These are phyloP conservation scores for Athene cunicularia DNA, from an alignment of 2,113 vertebrate genomes.

Conservation along the genomic window DNA sequence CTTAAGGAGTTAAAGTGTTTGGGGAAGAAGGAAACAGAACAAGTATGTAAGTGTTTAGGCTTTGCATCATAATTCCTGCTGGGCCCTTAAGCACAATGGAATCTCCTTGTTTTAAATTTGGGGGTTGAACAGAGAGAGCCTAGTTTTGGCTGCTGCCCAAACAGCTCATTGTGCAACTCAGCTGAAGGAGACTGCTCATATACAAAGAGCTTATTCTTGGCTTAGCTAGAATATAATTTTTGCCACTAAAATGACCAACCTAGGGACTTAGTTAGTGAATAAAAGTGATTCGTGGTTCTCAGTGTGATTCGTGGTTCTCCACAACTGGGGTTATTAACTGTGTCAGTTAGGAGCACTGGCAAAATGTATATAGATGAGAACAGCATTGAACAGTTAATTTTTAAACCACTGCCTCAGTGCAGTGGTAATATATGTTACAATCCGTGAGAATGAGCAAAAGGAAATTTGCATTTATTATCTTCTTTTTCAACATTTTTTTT, in stretches of 20 bases:
- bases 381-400: conserved; percentile 59
- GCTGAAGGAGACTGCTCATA: conserved; percentile 66
- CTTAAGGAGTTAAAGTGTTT: conserved; percentile 59
- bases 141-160: conserved; percentile 75
- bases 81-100: conserved; percentile 66
- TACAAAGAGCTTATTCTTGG: conserved; percentile 80
- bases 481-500: conserved; percentile 10
- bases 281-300: conserved; percentile 63
- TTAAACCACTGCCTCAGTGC: conserved; percentile 60
- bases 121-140: conserved; percentile 60
- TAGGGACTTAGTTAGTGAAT: conserved; percentile 60
- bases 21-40: conserved; percentile 49
- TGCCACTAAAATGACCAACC: conserved; percentile 74
- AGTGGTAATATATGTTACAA: conserved; percentile 31
- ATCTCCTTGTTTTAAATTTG: conserved; percentile 75
- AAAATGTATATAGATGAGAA: conserved; percentile 31
- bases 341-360: conserved; percentile 26
- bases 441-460: conserved; percentile 26
- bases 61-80: conserved; percentile 62
- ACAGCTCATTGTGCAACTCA: conserved; percentile 68
- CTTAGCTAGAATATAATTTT: conserved; percentile 73
- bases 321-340: conserved; percentile 63
- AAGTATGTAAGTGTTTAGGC: conserved; percentile 68
- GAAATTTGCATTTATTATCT: conserved; percentile 41
- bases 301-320: conserved; percentile 46